These are phyloP conservation scores for Limnephilus lunatus DNA, from an alignment of 2,888 invertebrate genomes.

Conservation along the genomic window DNA sequence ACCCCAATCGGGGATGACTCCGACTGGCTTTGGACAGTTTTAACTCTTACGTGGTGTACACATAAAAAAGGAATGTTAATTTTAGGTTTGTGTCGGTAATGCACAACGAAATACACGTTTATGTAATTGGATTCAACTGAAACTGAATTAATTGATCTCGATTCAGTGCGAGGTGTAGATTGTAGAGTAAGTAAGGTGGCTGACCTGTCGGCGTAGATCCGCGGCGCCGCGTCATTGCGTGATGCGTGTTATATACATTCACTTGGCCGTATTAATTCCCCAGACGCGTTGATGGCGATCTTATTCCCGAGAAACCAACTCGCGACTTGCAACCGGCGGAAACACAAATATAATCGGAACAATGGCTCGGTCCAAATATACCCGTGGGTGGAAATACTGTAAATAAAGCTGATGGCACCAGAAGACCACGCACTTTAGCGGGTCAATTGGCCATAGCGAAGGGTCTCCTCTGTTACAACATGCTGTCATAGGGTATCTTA, in stretches of 20 bases:
- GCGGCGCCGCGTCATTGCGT: neutral
- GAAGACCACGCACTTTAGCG: neutral
- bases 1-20: too few relatives aligned
- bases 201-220: neutral
- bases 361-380: constrained; percentile 46
- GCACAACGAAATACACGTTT: neutral
- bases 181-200: neutral
- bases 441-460: constrained; percentile 5
- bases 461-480: neutral
- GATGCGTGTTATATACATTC: neutral
- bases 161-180: neutral
- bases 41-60: too few relatives aligned
- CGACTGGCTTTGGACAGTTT: too few relatives aligned
- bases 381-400: constrained; percentile 8
- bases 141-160: neutral
- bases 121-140: neutral
- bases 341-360: constrained; percentile 26
- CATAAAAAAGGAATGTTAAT: neutral
- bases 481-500: neutral
- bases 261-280: neutral
- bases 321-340: constrained; percentile 2
- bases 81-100: neutral
- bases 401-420: constrained; percentile 7
- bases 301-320: constrained; percentile 8
- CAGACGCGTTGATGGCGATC: constrained; percentile 12